Evolutionary conservation across 2,113 vertebrate species (phyloP).

Genomic region (Ptilonorhynchus violaceus): DNA sequence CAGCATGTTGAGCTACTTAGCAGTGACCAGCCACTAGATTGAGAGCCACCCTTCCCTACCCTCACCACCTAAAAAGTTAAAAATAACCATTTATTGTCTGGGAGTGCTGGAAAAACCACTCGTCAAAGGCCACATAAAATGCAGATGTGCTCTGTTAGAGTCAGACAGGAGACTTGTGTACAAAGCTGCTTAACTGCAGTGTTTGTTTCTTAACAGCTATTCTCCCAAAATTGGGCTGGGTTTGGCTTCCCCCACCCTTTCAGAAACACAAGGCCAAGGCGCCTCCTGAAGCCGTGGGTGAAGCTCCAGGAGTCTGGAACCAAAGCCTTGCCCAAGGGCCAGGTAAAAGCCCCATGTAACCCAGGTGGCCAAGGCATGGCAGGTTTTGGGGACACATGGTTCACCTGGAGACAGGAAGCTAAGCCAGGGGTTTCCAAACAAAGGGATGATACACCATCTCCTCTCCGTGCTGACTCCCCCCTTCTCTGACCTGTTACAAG

Average conservation of each 20-base stretch:
- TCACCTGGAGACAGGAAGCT: background rate
- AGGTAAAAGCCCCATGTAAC: rapidly evolving
- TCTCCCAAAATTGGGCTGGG: background rate
- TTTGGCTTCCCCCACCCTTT: background rate
- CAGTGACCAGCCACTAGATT: background rate
- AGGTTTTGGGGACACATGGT: rapidly evolving
- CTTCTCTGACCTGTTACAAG: background rate
- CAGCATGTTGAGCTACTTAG: background rate
- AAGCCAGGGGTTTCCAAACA: background rate
- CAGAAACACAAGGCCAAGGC: background rate
- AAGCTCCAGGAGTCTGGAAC: background rate
- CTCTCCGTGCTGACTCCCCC: background rate
- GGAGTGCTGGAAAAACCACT: background rate
- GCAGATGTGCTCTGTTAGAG: background rate
- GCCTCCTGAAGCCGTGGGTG: background rate
- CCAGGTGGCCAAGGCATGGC: background rate
- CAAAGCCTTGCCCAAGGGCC: rapidly evolving
- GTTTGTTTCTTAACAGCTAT: background rate
- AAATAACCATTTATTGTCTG: background rate
- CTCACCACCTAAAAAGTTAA: background rate
- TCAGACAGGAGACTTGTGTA: background rate
- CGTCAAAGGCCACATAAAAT: background rate
- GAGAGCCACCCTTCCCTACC: background rate
- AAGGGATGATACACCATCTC: background rate
- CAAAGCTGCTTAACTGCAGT: background rate